Evolutionary conservation across 1,140 invertebrate species (phyloP).

Genomic region (Triops cancriformis): DNA sequence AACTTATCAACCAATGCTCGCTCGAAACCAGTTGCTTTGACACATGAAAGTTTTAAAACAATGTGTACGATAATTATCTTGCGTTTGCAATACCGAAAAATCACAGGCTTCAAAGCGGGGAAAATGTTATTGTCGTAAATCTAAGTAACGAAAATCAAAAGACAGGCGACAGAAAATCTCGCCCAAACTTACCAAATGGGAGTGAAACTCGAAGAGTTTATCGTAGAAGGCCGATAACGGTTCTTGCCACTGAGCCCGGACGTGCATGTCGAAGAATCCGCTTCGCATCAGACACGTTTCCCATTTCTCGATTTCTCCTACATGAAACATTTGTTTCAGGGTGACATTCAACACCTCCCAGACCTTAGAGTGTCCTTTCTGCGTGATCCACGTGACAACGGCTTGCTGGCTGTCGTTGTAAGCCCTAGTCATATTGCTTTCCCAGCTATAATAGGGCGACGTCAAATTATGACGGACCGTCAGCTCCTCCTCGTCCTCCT

Average conservation of each 20-base stretch:
- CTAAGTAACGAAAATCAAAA: background rate
- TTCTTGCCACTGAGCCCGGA: background rate
- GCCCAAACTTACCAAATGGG: background rate
- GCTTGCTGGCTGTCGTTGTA: background rate
- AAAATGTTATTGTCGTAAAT: background rate
- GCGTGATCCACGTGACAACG: background rate
- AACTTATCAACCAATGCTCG: no score
- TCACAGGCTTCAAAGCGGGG: no score
- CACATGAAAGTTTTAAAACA: no score
- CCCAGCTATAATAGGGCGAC: background rate
- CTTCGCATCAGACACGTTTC: background rate
- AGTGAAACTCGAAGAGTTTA: background rate
- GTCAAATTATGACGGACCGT: background rate
- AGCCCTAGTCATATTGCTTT: background rate
- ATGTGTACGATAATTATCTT: no score
- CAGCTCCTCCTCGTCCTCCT: background rate
- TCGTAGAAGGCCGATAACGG: background rate
- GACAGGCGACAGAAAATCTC: background rate
- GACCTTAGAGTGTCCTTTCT: background rate
- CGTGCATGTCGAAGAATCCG: background rate
- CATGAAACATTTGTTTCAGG: background rate
- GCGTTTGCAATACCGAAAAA: no score
- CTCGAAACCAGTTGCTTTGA: no score
- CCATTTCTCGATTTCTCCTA: background rate
- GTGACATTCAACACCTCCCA: constrained; percentile 9